Evolutionary conservation across 1,140 invertebrate genomes (phyloP), one percentile per base, ranked within the genome.

Genomic region (Bombus ignitus): DNA sequence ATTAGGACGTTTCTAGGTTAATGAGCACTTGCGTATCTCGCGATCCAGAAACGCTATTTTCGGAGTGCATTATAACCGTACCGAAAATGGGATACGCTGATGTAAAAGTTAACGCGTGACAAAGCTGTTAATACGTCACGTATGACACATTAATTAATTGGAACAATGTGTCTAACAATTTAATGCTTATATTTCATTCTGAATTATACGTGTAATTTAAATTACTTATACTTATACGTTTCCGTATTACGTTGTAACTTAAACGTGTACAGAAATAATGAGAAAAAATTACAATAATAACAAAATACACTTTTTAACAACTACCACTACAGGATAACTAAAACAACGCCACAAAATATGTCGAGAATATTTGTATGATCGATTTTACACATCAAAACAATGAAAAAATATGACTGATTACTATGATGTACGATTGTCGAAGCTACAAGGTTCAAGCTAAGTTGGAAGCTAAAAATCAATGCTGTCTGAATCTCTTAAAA

Each of bases 1-100:
- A 72, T 79, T 71, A 72, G 53, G 76, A 80, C 83, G 76, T 85
- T 72, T 80, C 76, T 85, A 28, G 66, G 76, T 80, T 85, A 85
- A 85, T 79, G 76, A 85, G 76, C 66, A 44, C 47, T 71, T 37
- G 66, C 66, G 32, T 70, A 37, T 66, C 57, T 77, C 70, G 42
- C 59, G 47, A 53, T 81, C 62, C n/a, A 25, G 42, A 25, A 37
- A 53, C 12, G 37, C n/a, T 44, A 70, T 71, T 72, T 84, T 44
- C 44, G 9, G 18, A 8, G 25, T 70, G 12, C 81, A 59, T 70
- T 71, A 59, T 78, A 42, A 13, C 75, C 2, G 8, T 59, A 28
- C 13, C 37, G 73, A 79, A 84, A 84, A 84, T 84, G 22, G 22
- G 53, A 32, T 44, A 59, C 68, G 3, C 9, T 2, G 22, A 25